Evolutionary conservation across 2,113 vertebrate genomes (phyloP).

Genomic region (Serilophus lunatus): DNA sequence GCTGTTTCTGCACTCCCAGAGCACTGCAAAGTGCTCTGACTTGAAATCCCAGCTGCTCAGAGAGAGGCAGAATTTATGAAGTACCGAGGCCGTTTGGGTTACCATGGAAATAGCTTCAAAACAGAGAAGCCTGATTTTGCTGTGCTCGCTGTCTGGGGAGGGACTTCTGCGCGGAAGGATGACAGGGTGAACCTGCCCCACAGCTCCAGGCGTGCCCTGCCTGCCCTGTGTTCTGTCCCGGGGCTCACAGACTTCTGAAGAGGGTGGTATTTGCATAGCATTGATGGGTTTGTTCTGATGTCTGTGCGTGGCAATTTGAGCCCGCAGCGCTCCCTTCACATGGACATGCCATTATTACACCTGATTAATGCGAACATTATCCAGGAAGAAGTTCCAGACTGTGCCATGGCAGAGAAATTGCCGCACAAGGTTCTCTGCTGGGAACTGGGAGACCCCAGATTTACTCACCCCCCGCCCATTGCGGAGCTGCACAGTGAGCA

Average conservation of each 20-base stretch:
- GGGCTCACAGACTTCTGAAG: constrained; percentile 32
- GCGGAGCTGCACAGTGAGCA: neutral
- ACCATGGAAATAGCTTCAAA: neutral
- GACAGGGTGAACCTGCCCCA: constrained; percentile 46
- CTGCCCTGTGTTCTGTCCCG: neutral
- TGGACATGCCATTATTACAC: constrained; percentile 33
- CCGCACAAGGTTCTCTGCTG: constrained; percentile 4
- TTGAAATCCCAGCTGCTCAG: neutral
- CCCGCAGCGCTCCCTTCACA: constrained; percentile 36
- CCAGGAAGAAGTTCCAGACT: constrained; percentile 37
- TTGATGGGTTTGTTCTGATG: constrained; percentile 21
- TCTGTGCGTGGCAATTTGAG: constrained; percentile 46
- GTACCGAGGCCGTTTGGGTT: neutral
- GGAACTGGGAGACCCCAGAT: neutral
- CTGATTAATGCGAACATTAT: constrained; percentile 7
- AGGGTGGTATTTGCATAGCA: constrained; percentile 37
- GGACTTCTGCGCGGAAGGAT: neutral
- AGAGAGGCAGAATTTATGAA: neutral
- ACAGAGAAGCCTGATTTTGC: neutral
- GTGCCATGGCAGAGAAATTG: neutral
- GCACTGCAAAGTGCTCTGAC: neutral
- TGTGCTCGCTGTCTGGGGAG: neutral
- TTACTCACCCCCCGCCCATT: neutral
- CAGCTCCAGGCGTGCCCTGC: constrained; percentile 28
- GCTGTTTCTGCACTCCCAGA: neutral